These are phyloP conservation scores for Achlya flavicornis DNA, from an alignment of 2,888 invertebrate species.

Conservation along the genomic window DNA sequence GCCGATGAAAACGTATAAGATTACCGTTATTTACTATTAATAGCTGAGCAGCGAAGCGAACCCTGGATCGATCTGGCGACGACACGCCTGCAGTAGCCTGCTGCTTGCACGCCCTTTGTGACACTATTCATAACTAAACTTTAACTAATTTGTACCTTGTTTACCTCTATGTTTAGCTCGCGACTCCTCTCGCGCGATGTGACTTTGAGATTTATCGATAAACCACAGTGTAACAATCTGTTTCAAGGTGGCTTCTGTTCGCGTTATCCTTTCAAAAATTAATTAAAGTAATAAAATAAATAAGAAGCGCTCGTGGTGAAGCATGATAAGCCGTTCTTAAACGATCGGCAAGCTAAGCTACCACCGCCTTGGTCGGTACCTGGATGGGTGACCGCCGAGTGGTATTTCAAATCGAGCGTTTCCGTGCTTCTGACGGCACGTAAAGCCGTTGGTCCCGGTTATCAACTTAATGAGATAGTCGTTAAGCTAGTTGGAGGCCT, in stretches of 20 bases:
- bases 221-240: not conserved
- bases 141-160: conserved; percentile 1
- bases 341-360: too few relatives aligned
- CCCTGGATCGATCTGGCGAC: conserved; percentile 26
- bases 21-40: conserved; percentile 32
- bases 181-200: not conserved
- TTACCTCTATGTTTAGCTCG: not conserved
- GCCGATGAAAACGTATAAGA: conserved; percentile 32
- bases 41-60: conserved; percentile 30
- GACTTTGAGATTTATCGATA: not conserved
- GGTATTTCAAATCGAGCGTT: too few relatives aligned
- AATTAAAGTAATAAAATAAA: too few relatives aligned
- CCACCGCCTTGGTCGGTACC: too few relatives aligned
- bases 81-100: conserved; percentile 22
- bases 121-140: conserved; percentile 14
- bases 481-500: too few relatives aligned
- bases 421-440: too few relatives aligned
- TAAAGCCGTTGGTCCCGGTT: too few relatives aligned
- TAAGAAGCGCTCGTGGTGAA: too few relatives aligned
- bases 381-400: too few relatives aligned
- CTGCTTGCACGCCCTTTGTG: conserved; percentile 9
- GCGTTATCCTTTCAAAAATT: too few relatives aligned
- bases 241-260: not conserved
- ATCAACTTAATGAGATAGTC: too few relatives aligned
- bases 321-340: too few relatives aligned